Evolutionary conservation across 1,140 invertebrate species (phyloP), one percentile per base, ranked within the genome.

Genomic region (Physella acuta): DNA sequence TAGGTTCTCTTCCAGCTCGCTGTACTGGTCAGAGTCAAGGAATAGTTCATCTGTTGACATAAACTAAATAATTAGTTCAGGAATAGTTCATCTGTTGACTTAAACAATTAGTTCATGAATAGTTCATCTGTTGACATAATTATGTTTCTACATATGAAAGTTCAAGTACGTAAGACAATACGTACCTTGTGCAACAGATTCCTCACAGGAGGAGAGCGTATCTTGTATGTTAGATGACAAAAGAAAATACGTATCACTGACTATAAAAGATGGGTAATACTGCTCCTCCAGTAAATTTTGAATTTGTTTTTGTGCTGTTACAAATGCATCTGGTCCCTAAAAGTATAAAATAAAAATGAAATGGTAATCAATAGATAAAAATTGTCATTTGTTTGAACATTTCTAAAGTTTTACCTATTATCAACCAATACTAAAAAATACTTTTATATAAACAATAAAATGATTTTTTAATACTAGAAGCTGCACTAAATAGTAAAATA

Each of bases 251-350:
- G 92, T 89, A 63, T 93, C 91, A 79, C 92, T 94, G 11, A 93
- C 88, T 51, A 95, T 86, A 82, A 95, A 96, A 0, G 92, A 91
- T 36, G 92, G 90, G 85, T 95, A 96, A 84, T 94, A 92, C 79
- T 94, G 92, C 64, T 94, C 90, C 82, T 95, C 91, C 16, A 95
- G 86, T 0, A 90, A 89, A 76, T 90, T 89, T 28, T 92, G 88
- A 14, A 95, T 90, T 72, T 89, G 89, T 36, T 92, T 89, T 82
- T 94, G 93, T 3, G 94, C 92, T 79, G 93, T 91, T 77, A 91
- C 93, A 85, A 95, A 94, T 30, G 94, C 92, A 83, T 94, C 92
- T 53, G 92, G 93, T 3, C 93, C 93, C 84, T 86, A 65, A 33
- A 60, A n/a, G n/a, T n/a, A n/a, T n/a, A n/a, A n/a, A n/a, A n/a